Evolutionary conservation across 1,140 invertebrate genomes (phyloP), one percentile per base, ranked within the genome.

Genomic region (Cotesia glomerata): DNA sequence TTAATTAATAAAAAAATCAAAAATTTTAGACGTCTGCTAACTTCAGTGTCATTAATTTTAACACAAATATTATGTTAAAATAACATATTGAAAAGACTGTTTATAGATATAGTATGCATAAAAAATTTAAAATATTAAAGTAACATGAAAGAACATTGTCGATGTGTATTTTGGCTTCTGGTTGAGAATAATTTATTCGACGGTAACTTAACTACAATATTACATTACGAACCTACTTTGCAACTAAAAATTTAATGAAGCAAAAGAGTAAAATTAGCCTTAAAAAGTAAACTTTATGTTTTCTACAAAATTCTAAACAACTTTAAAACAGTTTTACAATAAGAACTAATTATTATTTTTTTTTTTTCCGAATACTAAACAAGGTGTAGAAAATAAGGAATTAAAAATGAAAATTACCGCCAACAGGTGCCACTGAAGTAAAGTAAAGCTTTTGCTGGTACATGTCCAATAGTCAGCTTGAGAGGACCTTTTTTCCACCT

Each of bases 391-490:
- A 54, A 69, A 69, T 69, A 26, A 45, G 64, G 34, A 69, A 69
- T 69, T 58, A 69, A 59, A 69, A 69, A 61, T 34, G 54, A 69
- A 61, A 69, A 69, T 61, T 69, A 69, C 34, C 56, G 56, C 54
- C 67, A 69, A 69, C 67, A 69, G 67, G 67, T 69, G 67, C 54
- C 54, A 36, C 16, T 5, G 52, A 54, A 54, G 52, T 16, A 14
- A 14, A 9, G 39, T 45, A 45, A 14, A 35, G 62, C 62, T 64
- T 64, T 35, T n/a, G 51, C 26, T 32, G 13, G n/a, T 52, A 14
- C 5, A 56, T n/a, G 35, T 9, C 4, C 63, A 65, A 18, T 16
- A 35, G 16, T 5, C 67, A 35, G 56, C 54, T 58, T 61, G 67
- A 34, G 45, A 61, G 59, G 61, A 58, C 39, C 39, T 49, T 36